A percentile compares a stretch with the other conserved stretches of the same genome.
phyloP scores from a whole-genome alignment of 2,113 vertebrate species.

The Antechinus flavipes region DNA sequence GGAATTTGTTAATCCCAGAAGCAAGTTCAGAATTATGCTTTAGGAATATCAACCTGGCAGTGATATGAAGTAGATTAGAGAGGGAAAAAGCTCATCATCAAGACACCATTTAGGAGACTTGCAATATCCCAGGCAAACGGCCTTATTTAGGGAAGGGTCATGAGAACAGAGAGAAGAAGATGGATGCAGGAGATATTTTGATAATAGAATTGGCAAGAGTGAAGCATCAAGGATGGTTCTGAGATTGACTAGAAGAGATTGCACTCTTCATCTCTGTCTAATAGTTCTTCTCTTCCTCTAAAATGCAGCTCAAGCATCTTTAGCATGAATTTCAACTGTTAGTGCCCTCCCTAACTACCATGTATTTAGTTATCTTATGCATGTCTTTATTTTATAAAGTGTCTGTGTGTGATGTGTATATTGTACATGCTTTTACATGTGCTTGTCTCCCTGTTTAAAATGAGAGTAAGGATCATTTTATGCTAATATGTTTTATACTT shows the following conservation, averaged over 20 bases:
- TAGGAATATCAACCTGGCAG: background rate
- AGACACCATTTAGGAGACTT: background rate
- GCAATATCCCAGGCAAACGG: background rate
- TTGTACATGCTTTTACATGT: background rate
- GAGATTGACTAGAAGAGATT: background rate
- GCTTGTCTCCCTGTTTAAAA: background rate
- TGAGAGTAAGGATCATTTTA: background rate
- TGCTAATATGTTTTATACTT: background rate
- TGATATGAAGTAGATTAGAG: background rate
- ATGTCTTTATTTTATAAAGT: background rate
- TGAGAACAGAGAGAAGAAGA: background rate
- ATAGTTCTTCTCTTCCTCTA: background rate
- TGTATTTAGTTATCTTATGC: background rate
- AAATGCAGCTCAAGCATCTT: background rate
- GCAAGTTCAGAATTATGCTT: background rate
- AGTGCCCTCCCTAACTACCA: background rate
- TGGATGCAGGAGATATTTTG: background rate
- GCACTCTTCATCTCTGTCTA: no score
- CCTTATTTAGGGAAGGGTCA: background rate
- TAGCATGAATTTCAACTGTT: background rate
- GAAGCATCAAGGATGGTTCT: background rate
- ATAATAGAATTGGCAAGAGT: background rate
- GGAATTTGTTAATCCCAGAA: background rate
- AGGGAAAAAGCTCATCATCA: background rate
- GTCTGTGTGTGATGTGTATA: no score